A percentile compares a stretch with the other conserved stretches of the same genome.
phyloP scores from a whole-genome alignment of 2,888 invertebrate species.

The Cecidostiba fungosa region DNA sequence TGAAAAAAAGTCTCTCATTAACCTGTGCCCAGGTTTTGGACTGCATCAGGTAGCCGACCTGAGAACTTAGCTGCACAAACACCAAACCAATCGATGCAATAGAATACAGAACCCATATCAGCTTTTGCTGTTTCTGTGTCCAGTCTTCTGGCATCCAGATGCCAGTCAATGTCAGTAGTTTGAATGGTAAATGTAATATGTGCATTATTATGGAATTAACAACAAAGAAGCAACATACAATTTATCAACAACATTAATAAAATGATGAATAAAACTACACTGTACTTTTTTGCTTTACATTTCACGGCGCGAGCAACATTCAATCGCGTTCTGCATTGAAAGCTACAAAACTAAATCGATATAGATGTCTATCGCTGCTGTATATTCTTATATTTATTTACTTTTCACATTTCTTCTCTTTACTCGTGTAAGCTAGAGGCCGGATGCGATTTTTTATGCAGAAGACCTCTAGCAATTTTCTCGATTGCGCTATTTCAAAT shows the following conservation, averaged over 20 bases:
- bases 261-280: not conserved
- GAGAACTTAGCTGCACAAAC: slow-evolving; percentile 20
- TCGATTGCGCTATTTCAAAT: not conserved
- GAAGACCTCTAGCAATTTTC: slow-evolving; percentile 1
- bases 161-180: slow-evolving; percentile 27
- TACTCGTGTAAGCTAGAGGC: not conserved
- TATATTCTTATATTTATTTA: not conserved
- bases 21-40: slow-evolving; percentile 24
- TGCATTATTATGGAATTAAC: slow-evolving; percentile 16
- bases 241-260: not conserved
- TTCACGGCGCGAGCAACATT: not conserved
- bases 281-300: not conserved
- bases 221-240: not conserved
- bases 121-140: not conserved
- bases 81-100: not conserved
- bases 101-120: slow-evolving; percentile 10
- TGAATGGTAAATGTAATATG: slow-evolving; percentile 26
- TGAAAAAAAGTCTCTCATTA: slow-evolving; percentile 38
- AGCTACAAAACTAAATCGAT: not conserved
- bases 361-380: not conserved
- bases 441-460: not conserved
- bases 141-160: slow-evolving; percentile 34
- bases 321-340: not conserved
- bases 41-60: not conserved
- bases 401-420: not conserved